phyloP scores from a whole-genome alignment of 2,113 vertebrate genomes.

The Puma concolor region DNA sequence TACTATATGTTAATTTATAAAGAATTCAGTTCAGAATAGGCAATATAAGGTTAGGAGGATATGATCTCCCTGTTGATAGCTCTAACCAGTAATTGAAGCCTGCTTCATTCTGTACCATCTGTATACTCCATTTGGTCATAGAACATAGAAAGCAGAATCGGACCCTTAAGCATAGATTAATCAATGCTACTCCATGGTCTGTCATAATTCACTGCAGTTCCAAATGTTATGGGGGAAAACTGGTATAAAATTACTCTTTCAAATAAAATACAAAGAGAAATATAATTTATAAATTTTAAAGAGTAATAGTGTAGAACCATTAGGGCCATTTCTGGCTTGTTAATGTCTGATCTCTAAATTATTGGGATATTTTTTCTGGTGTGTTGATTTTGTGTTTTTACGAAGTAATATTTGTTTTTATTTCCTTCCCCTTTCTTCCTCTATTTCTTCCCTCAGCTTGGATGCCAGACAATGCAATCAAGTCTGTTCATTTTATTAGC shows the following conservation, averaged over 20 bases:
- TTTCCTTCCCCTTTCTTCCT: background rate
- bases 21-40: background rate
- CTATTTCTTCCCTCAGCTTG: background rate
- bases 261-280: conserved; percentile 37
- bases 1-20: background rate
- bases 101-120: conserved; percentile 21
- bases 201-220: conserved; percentile 31
- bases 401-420: conserved; percentile 21
- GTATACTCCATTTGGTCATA: background rate
- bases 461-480: background rate
- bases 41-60: background rate
- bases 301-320: background rate
- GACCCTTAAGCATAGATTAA: background rate
- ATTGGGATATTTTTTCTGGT: conserved; percentile 14
- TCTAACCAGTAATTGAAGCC: background rate
- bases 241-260: conserved; percentile 51
- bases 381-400: conserved; percentile 25
- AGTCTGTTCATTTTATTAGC: background rate
- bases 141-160: conserved; percentile 20
- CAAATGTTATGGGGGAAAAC: background rate
- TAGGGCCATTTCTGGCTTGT: background rate
- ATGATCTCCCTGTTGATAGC: background rate
- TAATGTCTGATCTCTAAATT: background rate
- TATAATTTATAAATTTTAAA: background rate
- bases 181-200: background rate